phyloP scores from a whole-genome alignment of 2,113 vertebrate genomes.

The Oxyura jamaicensis region DNA sequence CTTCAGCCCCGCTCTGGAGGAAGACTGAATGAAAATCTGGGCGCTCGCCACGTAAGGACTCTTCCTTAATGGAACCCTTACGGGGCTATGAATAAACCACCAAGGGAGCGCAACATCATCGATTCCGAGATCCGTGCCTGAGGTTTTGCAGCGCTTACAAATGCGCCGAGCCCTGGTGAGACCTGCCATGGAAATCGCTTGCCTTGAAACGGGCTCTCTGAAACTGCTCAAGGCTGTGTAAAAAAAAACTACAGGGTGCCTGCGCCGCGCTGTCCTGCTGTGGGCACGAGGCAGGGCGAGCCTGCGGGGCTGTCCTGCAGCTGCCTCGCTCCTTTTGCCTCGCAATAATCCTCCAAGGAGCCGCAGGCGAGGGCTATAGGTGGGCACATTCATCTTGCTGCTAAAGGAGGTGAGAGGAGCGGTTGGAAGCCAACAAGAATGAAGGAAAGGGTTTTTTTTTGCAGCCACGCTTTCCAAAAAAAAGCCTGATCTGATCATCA shows the following conservation, averaged over 20 bases:
- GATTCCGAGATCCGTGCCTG: conserved; percentile 36
- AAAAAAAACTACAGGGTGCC: neutral
- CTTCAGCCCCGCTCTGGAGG: neutral
- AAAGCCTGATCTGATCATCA: neutral
- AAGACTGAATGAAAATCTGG: conserved; percentile 12
- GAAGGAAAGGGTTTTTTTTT: neutral
- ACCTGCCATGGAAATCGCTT: neutral
- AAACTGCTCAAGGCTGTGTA: conserved; percentile 28
- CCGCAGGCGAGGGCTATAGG: neutral
- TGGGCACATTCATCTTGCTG: neutral
- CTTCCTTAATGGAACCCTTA: conserved; percentile 64
- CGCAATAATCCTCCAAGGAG: neutral
- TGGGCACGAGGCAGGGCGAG: neutral
- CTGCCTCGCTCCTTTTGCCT: neutral
- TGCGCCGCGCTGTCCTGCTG: neutral
- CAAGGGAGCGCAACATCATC: conserved; percentile 36
- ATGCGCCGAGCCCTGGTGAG: neutral
- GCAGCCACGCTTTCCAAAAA: neutral
- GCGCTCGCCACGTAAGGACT: neutral
- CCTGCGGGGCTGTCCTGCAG: neutral
- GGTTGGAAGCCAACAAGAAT: neutral
- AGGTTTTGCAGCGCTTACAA: conserved; percentile 37
- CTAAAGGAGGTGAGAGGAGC: neutral
- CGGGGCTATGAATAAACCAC: conserved; percentile 71
- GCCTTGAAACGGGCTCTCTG: conserved; percentile 8